Conservation (phyloP, 2,888 invertebrate species). For the Caenorhabditis drosophilae region DNA sequence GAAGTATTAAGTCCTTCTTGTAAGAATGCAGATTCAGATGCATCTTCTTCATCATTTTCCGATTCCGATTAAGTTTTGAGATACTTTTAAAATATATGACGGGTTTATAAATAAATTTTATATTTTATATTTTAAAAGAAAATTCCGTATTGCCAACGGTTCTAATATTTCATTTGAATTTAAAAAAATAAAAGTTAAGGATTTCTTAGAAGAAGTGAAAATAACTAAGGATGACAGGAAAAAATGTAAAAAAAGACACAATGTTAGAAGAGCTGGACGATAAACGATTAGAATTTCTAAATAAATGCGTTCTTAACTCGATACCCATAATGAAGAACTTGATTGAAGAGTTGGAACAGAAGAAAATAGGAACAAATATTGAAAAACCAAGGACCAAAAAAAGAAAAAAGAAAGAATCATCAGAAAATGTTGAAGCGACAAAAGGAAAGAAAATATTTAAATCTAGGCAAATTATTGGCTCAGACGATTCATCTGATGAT, state of each 20-base stretch:
- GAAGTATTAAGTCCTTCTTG: slow-evolving; percentile 3
- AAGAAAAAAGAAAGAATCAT: not conserved
- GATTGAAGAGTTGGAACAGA: slow-evolving; percentile 6
- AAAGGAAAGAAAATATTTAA: not conserved
- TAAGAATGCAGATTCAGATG: slow-evolving; percentile 2
- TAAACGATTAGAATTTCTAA: not conserved
- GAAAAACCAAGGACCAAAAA: not conserved
- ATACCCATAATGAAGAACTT: not conserved
- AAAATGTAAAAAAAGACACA: no score
- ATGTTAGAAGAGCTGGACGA: no score
- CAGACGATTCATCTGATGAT: no score
- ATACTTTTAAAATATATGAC: no score
- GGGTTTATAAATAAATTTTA: no score
- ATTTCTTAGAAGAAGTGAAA: not conserved
- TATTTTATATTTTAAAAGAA: no score
- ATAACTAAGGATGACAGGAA: no score
- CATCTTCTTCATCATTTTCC: slow-evolving; percentile 19
- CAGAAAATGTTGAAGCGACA: not conserved
- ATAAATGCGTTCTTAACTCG: not conserved
- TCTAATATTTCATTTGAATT: no score
- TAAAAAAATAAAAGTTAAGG: not conserved
- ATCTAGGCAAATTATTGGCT: no score
- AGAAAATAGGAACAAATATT: slow-evolving; percentile 1
- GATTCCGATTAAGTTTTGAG: slow-evolving; percentile 25
- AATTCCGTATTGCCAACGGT: no score